Evolutionary conservation across 2,113 vertebrate genomes (phyloP), one percentile per base, ranked within the genome.

Genomic region (Albula glossodonta): DNA sequence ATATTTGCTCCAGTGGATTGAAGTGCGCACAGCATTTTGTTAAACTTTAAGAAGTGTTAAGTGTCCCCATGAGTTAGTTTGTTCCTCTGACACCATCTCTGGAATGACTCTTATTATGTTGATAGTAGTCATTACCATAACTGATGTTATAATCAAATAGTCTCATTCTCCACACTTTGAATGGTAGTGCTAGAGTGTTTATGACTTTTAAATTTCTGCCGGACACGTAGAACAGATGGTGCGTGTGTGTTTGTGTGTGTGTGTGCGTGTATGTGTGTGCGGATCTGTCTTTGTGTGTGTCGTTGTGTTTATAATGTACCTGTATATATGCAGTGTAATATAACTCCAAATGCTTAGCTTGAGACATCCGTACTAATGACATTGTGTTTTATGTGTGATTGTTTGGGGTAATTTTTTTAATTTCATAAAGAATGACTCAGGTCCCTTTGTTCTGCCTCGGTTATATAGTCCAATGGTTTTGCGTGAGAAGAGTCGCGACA

Each of bases 401-500:
- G n/a, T 31, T 74, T 74, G 0, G n/a, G 22, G 70, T 6, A 74
- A 74, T 31, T 2, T 22, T 11, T 74, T 74, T 74, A 10, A 31
- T 25, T 7, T 22, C n/a, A n/a, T 15, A 13, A n/a, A 11, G n/a
- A 63, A 4, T 31, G 22, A 74, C 52, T 82, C 12, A 12, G 2
- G 70, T 17, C 22, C 19, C 22, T 50, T 52, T 41, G 77, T 51
- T 51, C 15, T 15, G 70, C 66, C 17, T 0, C 31, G n/a, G 1
- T 19, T 41, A 2, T 78, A 41, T 31, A 11, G 78, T 83, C n/a
- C 31, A 49, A 80, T 49, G 57, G 22, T 51, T 10, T 90, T 41
- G 88, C 85, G 87, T 89, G 88, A 89, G 87, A 89, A 87, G 82
- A 50, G 3, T 3, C 66, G 22, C 41, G 77, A 22, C 83, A 84